Evolutionary conservation across 2,113 vertebrate species (phyloP).

Genomic region (Rhinoptilus africanus): DNA sequence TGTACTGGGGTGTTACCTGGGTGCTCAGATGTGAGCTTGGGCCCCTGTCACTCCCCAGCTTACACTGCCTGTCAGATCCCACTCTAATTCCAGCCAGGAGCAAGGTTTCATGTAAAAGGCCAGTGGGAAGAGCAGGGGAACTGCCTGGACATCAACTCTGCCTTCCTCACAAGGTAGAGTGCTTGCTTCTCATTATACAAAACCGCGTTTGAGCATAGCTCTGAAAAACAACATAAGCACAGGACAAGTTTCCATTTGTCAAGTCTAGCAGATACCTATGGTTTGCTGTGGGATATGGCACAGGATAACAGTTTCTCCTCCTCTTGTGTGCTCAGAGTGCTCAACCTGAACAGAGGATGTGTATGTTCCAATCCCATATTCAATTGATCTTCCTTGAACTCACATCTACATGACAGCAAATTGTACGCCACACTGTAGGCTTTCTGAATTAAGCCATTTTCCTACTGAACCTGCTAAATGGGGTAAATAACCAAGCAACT

Average conservation of each 20-base stretch:
- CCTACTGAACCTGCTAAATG: not conserved
- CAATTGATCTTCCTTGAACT: not conserved
- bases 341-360: not conserved
- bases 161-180: not conserved
- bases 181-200: not conserved
- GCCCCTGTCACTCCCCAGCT: not conserved
- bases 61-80: no score
- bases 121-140: not conserved
- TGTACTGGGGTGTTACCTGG: not conserved
- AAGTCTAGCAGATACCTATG: not conserved
- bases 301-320: not conserved
- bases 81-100: not conserved
- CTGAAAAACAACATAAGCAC: not conserved
- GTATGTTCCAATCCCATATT: not conserved
- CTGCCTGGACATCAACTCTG: not conserved
- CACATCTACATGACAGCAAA: not conserved
- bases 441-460: not conserved
- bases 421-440: accelerated
- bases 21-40: not conserved
- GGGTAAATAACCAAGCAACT: not conserved
- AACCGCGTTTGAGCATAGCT: not conserved
- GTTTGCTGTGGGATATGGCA: not conserved
- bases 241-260: not conserved
- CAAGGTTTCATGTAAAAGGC: not conserved
- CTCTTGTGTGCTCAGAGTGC: no score